Evolutionary conservation across 2,888 invertebrate genomes (phyloP).

Genomic region (Dendrolimus houi): DNA sequence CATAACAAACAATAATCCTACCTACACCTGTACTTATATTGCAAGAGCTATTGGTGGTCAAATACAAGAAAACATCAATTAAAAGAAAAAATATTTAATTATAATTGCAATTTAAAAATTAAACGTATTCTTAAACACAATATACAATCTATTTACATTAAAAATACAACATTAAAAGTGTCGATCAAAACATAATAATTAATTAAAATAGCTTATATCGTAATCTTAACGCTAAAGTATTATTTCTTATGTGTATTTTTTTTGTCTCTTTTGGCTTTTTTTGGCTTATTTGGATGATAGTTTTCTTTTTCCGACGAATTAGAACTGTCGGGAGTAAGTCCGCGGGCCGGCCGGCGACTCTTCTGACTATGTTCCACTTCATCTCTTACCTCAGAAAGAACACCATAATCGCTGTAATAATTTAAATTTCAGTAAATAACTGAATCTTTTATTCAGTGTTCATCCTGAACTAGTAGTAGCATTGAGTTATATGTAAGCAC

Average conservation of each 20-base stretch:
- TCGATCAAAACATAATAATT: conserved; percentile 3
- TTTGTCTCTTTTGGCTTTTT: conserved; percentile 26
- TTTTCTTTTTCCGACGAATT: conserved; percentile 69
- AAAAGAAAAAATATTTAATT: neutral
- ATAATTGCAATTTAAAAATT: neutral
- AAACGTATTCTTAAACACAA: neutral
- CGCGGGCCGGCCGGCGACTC: conserved; percentile 28
- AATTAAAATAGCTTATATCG: too few species aligned
- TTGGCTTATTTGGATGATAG: conserved; percentile 51
- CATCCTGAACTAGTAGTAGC: too few species aligned
- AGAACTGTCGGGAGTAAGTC: conserved; percentile 47
- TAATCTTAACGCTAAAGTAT: conserved; percentile 8
- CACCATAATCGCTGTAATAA: conserved; percentile 33
- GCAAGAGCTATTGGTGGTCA: too few species aligned
- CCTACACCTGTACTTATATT: too few species aligned
- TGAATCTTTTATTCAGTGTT: too few species aligned
- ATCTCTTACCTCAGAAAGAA: conserved; percentile 33
- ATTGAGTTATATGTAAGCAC: too few species aligned
- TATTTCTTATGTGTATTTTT: conserved; percentile 21
- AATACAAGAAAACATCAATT: too few species aligned
- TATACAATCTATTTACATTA: conserved; percentile 1
- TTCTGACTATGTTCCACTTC: conserved; percentile 21
- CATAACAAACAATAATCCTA: too few species aligned
- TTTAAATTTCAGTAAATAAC: too few species aligned
- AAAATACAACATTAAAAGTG: neutral